Evolutionary conservation across 1,140 invertebrate genomes (phyloP).

Genomic region (Mercenaria mercenaria): DNA sequence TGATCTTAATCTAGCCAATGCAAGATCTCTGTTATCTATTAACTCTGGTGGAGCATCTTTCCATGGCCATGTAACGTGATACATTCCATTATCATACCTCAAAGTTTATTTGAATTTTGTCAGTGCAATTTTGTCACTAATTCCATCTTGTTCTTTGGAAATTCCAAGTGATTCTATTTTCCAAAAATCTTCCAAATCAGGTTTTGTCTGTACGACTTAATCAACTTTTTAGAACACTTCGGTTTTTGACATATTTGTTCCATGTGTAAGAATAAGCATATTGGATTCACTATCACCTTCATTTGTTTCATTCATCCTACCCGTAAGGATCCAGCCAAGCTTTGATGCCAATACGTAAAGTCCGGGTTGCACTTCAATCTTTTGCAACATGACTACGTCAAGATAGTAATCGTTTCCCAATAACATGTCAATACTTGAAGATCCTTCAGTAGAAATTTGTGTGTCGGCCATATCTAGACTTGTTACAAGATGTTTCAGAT

Average conservation of each 20-base stretch:
- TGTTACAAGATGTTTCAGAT: background rate
- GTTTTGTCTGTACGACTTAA: background rate
- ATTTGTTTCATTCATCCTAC: background rate
- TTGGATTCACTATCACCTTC: background rate
- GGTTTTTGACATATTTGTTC: background rate
- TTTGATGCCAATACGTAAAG: background rate
- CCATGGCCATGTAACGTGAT: background rate
- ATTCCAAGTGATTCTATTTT: slow-evolving; percentile 32
- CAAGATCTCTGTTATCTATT: background rate
- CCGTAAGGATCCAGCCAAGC: background rate
- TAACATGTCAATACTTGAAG: background rate
- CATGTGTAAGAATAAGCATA: slow-evolving; percentile 47
- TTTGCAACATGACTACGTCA: background rate
- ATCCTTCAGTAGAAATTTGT: background rate
- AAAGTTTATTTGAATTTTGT: too few species aligned
- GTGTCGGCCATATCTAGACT: background rate
- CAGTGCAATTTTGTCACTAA: too few species aligned
- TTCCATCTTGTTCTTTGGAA: too few species aligned
- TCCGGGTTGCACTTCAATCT: background rate
- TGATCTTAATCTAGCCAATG: background rate
- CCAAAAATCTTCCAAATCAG: slow-evolving; percentile 32
- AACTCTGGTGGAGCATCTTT: background rate
- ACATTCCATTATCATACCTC: too few species aligned
- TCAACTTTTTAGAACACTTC: background rate
- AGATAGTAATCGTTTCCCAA: slow-evolving; percentile 24